Conservation (phyloP, 2,888 invertebrate species). For the Heliconius aoede region DNA sequence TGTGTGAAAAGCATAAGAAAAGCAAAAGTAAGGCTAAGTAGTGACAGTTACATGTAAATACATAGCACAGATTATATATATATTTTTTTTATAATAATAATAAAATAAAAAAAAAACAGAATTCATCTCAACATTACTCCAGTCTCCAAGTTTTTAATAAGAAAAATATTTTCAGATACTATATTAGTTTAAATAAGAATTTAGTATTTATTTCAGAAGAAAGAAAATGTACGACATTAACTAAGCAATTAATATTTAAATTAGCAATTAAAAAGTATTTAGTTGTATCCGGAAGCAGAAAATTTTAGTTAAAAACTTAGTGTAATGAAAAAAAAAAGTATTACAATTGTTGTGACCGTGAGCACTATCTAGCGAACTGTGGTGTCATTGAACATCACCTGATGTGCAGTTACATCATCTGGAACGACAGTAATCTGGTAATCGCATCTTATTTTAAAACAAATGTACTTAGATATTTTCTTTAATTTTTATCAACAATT, state of each 20-base stretch:
- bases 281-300: neutral
- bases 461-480: neutral
- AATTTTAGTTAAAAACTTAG: neutral
- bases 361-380: constrained; percentile 31
- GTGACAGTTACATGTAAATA: too few relatives aligned
- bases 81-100: neutral
- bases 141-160: neutral
- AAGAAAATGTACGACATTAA: constrained; percentile 2
- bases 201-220: neutral
- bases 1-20: too few relatives aligned
- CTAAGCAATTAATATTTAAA: neutral
- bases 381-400: constrained; percentile 40
- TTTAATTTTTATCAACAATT: neutral
- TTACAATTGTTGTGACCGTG: constrained; percentile 38
- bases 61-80: too few relatives aligned
- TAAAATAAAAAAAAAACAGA: neutral
- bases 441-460: neutral
- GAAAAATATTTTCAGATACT: neutral
- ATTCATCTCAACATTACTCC: neutral
- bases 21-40: too few relatives aligned
- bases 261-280: neutral
- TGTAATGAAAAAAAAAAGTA: neutral
- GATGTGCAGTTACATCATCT: constrained; percentile 35
- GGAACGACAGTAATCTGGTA: neutral
- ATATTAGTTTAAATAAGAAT: too few relatives aligned